These are phyloP conservation scores for Lindbergichthys nudifrons DNA, from an alignment of 2,797 vertebrate genomes.

Conservation along the genomic window DNA sequence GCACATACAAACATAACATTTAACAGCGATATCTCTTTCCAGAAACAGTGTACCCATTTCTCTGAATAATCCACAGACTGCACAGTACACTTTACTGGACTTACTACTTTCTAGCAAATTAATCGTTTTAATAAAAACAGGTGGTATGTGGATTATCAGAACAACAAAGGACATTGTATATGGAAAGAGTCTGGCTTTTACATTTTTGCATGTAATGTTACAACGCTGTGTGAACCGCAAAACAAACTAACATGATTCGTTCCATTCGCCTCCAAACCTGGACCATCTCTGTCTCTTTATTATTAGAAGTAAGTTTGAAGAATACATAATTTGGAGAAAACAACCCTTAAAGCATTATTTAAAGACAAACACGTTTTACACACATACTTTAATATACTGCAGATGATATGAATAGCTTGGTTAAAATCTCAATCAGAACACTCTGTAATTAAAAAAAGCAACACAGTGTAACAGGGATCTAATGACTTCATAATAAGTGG, in stretches of 20 bases:
- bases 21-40: background rate
- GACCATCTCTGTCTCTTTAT: conserved; percentile 1
- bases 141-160: conserved; percentile 8
- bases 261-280: background rate
- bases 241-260: background rate
- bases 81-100: background rate
- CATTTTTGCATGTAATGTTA: conserved; percentile 4
- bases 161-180: background rate
- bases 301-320: background rate
- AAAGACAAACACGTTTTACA: conserved; percentile 6
- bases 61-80: conserved; percentile 5
- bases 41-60: background rate
- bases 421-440: conserved; percentile 14
- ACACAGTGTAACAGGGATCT: conserved; percentile 31
- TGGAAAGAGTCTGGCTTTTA: background rate
- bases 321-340: conserved; percentile 9
- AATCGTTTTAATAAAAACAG: background rate
- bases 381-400: conserved; percentile 13
- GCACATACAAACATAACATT: background rate
- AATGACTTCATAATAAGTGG: conserved; percentile 41
- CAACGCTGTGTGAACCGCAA: background rate
- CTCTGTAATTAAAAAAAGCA: background rate
- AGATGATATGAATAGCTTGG: background rate
- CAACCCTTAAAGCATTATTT: conserved; percentile 27
- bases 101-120: background rate